A percentile compares a stretch with the other conserved stretches of the same genome.
Conservation (phyloP, 1,140 invertebrate species). For the Amphibalanus amphitrite region DNA sequence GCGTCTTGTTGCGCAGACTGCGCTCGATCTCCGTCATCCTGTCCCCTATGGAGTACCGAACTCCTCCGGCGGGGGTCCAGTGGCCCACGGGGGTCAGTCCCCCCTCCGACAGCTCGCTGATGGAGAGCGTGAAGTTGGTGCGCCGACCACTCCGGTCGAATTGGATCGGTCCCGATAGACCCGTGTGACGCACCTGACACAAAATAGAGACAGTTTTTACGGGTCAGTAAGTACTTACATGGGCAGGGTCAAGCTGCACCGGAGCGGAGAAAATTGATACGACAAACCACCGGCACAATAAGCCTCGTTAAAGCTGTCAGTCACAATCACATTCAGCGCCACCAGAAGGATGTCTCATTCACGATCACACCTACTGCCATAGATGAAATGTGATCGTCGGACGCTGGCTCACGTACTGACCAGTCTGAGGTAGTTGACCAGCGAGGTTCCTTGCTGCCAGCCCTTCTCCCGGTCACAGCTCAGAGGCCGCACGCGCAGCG, state of each 20-base stretch:
- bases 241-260: no score
- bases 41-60: slow-evolving; percentile 74
- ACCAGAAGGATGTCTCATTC: no score
- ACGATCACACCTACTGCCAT: no score
- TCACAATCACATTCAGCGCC: no score
- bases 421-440: slow-evolving; percentile 95
- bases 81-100: slow-evolving; percentile 46
- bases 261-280: no score
- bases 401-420: no score
- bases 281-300: no score
- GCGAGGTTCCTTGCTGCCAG: slow-evolving; percentile 80
- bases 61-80: slow-evolving; percentile 71
- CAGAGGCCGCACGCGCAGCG: slow-evolving; percentile 26
- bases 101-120: slow-evolving; percentile 61
- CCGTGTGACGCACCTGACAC: slow-evolving; percentile 67
- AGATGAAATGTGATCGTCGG: no score
- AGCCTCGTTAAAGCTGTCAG: no score
- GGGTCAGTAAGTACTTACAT: no score
- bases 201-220: slow-evolving; percentile 6
- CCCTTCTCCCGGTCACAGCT: slow-evolving; percentile 75
- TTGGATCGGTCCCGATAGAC: slow-evolving; percentile 76
- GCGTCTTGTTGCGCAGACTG: slow-evolving; percentile 76
- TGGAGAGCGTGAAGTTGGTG: slow-evolving; percentile 71
- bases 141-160: slow-evolving; percentile 85
- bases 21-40: slow-evolving; percentile 65